Conservation (phyloP, 2,113 vertebrate genomes). For the Mus musculus region GRCm39 chr6:11961001-11961500, state of each 20-base stretch:
- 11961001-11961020: not conserved
- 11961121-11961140: constrained; percentile 55
- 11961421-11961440: not conserved
- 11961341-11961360: not conserved
- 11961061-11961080: not conserved
- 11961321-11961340: not conserved
- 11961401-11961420: constrained; percentile 1
- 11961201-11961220: constrained; percentile 61
- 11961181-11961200: constrained; percentile 39
- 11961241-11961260: constrained; percentile 51
- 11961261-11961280: constrained; percentile 20
- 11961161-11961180: constrained; percentile 52
- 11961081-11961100: constrained; percentile 37
- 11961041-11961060: constrained; percentile 8
- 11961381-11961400: not conserved
- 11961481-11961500: not conserved
- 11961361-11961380: not conserved
- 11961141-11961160: constrained; percentile 55
- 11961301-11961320: constrained; percentile 13
- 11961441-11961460: constrained; percentile 48
- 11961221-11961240: constrained; percentile 61
- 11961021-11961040: constrained; percentile 22
- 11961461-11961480: constrained; percentile 39
- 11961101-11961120: constrained; percentile 47
- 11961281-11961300: constrained; percentile 13